phyloP scores from a whole-genome alignment of 2,888 invertebrate species.

The Microctonus hyperodae region DNA sequence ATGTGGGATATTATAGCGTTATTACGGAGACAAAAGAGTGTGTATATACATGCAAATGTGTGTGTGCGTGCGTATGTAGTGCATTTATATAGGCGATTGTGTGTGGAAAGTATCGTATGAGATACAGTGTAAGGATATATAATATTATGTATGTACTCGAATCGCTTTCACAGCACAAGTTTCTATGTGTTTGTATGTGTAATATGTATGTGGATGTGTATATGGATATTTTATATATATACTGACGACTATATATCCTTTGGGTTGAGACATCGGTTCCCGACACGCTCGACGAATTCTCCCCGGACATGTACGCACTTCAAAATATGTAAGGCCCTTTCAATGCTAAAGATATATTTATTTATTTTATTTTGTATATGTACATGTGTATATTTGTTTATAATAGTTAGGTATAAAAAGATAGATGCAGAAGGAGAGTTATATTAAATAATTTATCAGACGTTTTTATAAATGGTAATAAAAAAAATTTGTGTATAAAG shows the following conservation, averaged over 20 bases:
- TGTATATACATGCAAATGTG: neutral
- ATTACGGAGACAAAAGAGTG: conserved; percentile 22
- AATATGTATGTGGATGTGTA: too few relatives aligned
- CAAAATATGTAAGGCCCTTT: conserved; percentile 41
- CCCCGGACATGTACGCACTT: conserved; percentile 40
- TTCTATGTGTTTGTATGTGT: too few relatives aligned
- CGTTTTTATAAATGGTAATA: too few relatives aligned
- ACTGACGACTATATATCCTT: conserved; percentile 26
- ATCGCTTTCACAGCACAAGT: conserved; percentile 48
- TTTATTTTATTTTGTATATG: too few relatives aligned
- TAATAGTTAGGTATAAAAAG: too few relatives aligned
- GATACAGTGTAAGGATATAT: conserved; percentile 13
- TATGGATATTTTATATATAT: conserved; percentile 14
- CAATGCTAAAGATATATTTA: conserved; percentile 24
- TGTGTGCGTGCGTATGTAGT: neutral
- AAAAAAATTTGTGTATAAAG: too few relatives aligned
- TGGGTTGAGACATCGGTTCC: conserved; percentile 53
- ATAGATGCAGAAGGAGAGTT: neutral
- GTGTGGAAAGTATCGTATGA: neutral
- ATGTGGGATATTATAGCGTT: conserved; percentile 29
- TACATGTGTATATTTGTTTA: neutral
- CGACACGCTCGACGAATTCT: conserved; percentile 52
- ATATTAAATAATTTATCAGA: neutral
- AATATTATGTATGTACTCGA: conserved; percentile 29
- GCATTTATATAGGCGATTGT: neutral